A percentile compares a stretch with the other conserved stretches of the same genome.
These are phyloP conservation scores for Phataginus tricuspis DNA, from an alignment of 2,797 vertebrate genomes.

Conservation along the genomic window DNA sequence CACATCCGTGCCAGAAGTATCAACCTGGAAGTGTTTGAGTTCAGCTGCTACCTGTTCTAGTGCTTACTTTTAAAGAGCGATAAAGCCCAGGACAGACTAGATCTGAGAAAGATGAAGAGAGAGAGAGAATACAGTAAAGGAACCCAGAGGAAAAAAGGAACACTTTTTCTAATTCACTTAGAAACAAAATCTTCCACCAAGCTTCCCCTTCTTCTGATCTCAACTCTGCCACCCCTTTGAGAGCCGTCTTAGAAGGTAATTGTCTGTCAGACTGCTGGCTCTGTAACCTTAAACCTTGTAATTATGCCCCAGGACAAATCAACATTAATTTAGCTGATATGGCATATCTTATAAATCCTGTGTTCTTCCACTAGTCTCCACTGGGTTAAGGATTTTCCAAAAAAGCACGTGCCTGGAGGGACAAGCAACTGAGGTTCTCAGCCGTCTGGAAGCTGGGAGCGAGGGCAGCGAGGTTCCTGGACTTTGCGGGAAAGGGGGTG, in stretches of 20 bases:
- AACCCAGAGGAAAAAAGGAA: neutral
- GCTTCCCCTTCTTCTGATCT: neutral
- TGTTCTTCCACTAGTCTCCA: neutral
- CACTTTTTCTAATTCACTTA: neutral
- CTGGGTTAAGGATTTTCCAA: neutral
- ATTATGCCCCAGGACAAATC: constrained; percentile 29
- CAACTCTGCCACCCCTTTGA: neutral
- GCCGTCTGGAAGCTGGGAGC: neutral
- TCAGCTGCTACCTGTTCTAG: neutral
- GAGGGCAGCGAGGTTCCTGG: neutral
- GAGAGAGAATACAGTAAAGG: neutral
- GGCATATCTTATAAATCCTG: neutral
- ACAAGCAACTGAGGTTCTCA: neutral
- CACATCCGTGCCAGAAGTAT: neutral
- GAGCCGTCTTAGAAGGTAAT: neutral
- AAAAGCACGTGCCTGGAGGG: neutral
- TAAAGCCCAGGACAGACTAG: neutral
- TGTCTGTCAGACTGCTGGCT: neutral
- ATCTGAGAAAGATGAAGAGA: neutral
- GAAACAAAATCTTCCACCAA: neutral
- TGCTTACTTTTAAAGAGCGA: neutral
- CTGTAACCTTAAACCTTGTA: constrained; percentile 5
- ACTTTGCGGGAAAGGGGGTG: fast-evolving
- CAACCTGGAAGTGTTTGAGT: fast-evolving
- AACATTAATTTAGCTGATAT: constrained; percentile 3